Evolutionary conservation across 2,113 vertebrate genomes (phyloP).

Genomic region (Eretmochelys imbricata): DNA sequence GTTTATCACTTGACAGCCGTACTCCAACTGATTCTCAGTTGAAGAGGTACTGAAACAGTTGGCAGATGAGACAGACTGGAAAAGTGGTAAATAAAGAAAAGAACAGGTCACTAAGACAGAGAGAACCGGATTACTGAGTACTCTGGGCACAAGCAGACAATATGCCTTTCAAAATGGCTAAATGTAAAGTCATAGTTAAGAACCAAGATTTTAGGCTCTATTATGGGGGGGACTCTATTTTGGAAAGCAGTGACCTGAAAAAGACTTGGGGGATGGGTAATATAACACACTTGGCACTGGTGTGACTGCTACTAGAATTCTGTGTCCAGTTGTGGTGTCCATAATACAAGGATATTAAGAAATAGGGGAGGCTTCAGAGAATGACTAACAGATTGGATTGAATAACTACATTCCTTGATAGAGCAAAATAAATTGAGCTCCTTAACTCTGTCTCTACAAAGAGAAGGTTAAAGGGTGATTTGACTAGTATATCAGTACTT

Average conservation of each 20-base stretch:
- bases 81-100: not conserved
- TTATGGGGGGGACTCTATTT: not conserved
- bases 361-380: not conserved
- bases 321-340: not conserved
- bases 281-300: not conserved
- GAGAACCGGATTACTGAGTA: not conserved
- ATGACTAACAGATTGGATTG: not conserved
- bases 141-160: not conserved
- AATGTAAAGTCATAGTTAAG: not conserved
- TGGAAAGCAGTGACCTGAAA: not conserved
- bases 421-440: too few species aligned
- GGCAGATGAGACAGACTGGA: not conserved
- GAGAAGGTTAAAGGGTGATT: not conserved
- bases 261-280: not conserved
- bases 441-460: not conserved
- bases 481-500: not conserved
- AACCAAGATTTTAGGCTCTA: not conserved
- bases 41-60: not conserved
- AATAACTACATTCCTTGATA: not conserved
- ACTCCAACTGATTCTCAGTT: not conserved
- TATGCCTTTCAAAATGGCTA: not conserved
- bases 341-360: not conserved
- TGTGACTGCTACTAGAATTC: not conserved
- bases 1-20: not conserved
- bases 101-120: not conserved